phyloP scores from a whole-genome alignment of 2,888 invertebrate species.

The Cinara cedri region DNA sequence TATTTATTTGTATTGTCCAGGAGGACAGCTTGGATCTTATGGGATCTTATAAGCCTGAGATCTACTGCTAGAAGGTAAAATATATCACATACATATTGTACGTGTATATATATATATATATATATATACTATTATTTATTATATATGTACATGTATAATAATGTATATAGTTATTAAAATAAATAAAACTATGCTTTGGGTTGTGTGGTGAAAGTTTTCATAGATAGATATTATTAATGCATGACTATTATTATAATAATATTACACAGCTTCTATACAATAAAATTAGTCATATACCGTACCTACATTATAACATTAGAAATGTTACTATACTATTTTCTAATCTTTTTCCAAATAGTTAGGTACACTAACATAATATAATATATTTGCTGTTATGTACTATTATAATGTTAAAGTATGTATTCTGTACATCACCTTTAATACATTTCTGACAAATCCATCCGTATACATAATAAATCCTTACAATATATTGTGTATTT shows the following conservation, averaged over 20 bases:
- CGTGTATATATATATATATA: constrained; percentile 57
- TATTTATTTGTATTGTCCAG: constrained; percentile 62
- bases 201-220: constrained; percentile 45
- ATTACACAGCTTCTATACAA: neutral
- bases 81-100: constrained; percentile 60
- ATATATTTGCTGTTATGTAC: too few species aligned
- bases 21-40: constrained; percentile 72
- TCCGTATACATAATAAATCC: too few species aligned
- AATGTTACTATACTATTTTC: too few species aligned
- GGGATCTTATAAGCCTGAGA: constrained; percentile 81
- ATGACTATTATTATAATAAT: neutral
- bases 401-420: too few species aligned
- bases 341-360: too few species aligned
- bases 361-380: too few species aligned
- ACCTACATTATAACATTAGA: too few species aligned
- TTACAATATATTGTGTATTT: too few species aligned
- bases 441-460: too few species aligned
- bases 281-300: neutral
- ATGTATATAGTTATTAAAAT: constrained; percentile 21
- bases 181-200: constrained; percentile 36
- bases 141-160: constrained; percentile 17
- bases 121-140: neutral
- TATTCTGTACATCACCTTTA: too few species aligned
- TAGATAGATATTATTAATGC: constrained; percentile 26
- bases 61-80: constrained; percentile 77